A percentile compares a stretch with the other conserved stretches of the same genome.
These are phyloP conservation scores for Mizuhopecten yessoensis DNA, from an alignment of 1,140 invertebrate genomes.

Conservation along the genomic window DNA sequence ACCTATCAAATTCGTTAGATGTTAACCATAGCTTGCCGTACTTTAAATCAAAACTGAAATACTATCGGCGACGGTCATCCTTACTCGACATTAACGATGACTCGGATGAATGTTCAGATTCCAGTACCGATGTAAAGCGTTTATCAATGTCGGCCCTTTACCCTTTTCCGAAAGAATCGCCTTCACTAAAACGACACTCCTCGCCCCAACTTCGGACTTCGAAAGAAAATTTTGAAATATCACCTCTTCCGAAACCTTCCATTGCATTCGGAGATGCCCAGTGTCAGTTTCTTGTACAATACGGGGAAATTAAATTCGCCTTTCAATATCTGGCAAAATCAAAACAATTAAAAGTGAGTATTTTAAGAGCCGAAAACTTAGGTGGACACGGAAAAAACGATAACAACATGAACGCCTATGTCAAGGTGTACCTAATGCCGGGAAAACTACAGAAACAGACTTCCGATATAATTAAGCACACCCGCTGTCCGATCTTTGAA, in stretches of 20 bases:
- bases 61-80: slow-evolving; percentile 76
- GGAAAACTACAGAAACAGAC: slow-evolving; percentile 80
- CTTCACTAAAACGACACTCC: slow-evolving; percentile 72
- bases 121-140: slow-evolving; percentile 41
- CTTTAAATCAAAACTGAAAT: slow-evolving; percentile 60
- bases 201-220: slow-evolving; percentile 65
- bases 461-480: slow-evolving; percentile 75
- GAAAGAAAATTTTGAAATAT: slow-evolving; percentile 20
- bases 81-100: slow-evolving; percentile 62
- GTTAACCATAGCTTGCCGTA: slow-evolving; percentile 20
- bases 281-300: slow-evolving; percentile 66
- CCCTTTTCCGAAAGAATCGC: neutral
- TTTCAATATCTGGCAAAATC: slow-evolving; percentile 77
- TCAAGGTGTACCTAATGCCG: slow-evolving; percentile 78
- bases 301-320: slow-evolving; percentile 80
- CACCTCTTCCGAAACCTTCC: slow-evolving; percentile 52
- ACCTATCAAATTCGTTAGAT: neutral
- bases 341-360: slow-evolving; percentile 74
- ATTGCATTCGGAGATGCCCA: slow-evolving; percentile 36
- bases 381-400: slow-evolving; percentile 71
- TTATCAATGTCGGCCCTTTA: slow-evolving; percentile 49
- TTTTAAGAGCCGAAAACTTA: slow-evolving; percentile 79
- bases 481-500: slow-evolving; percentile 77
- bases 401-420: slow-evolving; percentile 70
- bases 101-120: slow-evolving; percentile 41